These are phyloP conservation scores for Abrostola triplasia DNA, from an alignment of 2,888 invertebrate species.

Conservation along the genomic window DNA sequence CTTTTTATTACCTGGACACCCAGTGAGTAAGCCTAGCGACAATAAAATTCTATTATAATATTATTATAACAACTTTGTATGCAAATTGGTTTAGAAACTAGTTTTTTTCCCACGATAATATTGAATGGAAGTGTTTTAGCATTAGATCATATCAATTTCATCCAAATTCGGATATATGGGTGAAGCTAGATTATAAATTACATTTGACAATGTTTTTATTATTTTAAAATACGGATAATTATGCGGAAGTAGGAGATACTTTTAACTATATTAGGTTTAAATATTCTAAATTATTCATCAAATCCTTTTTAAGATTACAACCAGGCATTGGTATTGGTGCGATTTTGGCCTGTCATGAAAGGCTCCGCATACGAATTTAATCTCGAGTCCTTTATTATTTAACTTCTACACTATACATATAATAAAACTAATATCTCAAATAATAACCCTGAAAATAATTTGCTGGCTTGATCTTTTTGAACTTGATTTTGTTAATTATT, in stretches of 20 bases:
- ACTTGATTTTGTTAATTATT: no score
- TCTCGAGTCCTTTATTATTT: neutral
- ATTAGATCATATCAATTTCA: slow-evolving; percentile 36
- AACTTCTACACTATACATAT: no score
- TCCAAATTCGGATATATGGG: slow-evolving; percentile 20
- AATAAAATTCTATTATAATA: slow-evolving; percentile 23
- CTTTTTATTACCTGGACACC: slow-evolving; percentile 39
- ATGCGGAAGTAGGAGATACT: slow-evolving; percentile 21
- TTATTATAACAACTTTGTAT: slow-evolving; percentile 18
- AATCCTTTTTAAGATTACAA: slow-evolving; percentile 4
- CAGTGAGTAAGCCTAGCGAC: slow-evolving; percentile 16
- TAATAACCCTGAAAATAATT: no score
- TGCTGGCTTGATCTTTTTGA: no score
- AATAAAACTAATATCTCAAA: no score
- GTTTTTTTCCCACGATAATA: slow-evolving; percentile 22
- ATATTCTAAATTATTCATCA: neutral
- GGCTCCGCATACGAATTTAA: neutral
- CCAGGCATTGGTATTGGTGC: no score
- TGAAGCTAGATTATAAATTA: slow-evolving; percentile 5
- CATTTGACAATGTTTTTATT: slow-evolving; percentile 9
- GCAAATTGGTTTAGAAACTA: slow-evolving; percentile 16
- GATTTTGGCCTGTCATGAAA: neutral
- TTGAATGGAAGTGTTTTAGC: slow-evolving; percentile 28
- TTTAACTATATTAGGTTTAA: neutral
- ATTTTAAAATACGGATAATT: neutral